phyloP scores from a whole-genome alignment of 2,797 vertebrate genomes.

The Sparidentex hasta region DNA sequence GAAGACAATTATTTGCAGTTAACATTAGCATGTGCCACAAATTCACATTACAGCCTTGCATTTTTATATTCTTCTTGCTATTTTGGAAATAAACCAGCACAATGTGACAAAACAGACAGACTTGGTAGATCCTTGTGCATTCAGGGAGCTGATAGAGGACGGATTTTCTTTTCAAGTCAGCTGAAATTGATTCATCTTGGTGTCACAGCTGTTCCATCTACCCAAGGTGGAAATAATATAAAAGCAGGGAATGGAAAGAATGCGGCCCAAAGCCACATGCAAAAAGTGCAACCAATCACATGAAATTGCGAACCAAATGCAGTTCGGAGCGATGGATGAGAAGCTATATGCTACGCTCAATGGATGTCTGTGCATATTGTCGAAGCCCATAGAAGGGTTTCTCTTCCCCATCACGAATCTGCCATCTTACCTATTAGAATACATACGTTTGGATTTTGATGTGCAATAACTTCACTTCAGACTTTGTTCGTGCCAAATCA shows the following conservation, averaged over 20 bases:
- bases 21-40: background rate
- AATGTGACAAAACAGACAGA: background rate
- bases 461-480: background rate
- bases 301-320: conserved; percentile 7
- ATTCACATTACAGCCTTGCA: background rate
- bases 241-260: conserved; percentile 26
- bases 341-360: background rate
- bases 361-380: conserved; percentile 5
- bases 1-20: background rate
- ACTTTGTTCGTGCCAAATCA: background rate
- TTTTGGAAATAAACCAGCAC: background rate
- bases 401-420: background rate
- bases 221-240: conserved; percentile 15
- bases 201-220: conserved; percentile 35
- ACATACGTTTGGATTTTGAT: background rate
- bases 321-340: background rate
- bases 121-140: background rate
- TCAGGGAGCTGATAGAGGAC: conserved; percentile 4
- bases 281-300: conserved; percentile 23
- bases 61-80: background rate
- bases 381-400: background rate
- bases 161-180: conserved; percentile 14
- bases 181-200: conserved; percentile 35
- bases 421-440: background rate
- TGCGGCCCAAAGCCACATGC: background rate